Evolutionary conservation across 2,113 vertebrate genomes (phyloP).

Genomic region (Neodon shergylaensis): DNA sequence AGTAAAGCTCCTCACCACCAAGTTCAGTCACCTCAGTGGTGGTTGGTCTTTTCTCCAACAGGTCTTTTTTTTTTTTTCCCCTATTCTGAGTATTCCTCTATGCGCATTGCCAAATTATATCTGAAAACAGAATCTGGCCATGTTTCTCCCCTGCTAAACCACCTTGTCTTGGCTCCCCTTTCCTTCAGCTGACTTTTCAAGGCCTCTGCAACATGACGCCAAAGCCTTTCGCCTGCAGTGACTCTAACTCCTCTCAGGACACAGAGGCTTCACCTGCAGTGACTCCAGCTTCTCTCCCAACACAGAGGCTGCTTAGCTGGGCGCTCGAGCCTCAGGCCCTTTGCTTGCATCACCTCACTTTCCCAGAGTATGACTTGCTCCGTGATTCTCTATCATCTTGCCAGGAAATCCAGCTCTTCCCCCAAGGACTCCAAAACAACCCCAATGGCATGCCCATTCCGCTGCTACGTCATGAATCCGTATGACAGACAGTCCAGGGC

Average conservation of each 20-base stretch:
- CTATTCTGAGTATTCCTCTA: background rate
- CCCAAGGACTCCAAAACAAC: background rate
- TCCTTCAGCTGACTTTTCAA: background rate
- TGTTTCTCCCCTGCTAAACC: background rate
- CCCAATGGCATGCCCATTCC: accelerated
- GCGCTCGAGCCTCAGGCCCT: background rate
- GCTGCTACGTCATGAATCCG: background rate
- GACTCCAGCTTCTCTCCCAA: background rate
- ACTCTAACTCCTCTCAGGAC: background rate
- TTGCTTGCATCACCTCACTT: background rate
- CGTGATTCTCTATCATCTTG: background rate
- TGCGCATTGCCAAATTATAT: background rate
- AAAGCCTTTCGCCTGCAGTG: background rate
- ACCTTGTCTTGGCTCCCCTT: background rate
- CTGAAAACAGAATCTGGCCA: background rate
- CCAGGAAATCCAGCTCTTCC: background rate
- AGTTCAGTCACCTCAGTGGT: background rate
- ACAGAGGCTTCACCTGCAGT: too few relatives aligned
- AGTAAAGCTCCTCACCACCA: background rate
- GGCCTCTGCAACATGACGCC: background rate
- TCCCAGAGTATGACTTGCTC: background rate
- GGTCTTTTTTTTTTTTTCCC: background rate
- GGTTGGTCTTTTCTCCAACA: background rate
- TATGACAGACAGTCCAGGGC: background rate
- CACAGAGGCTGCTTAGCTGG: background rate